These are phyloP conservation scores for Chrysomela aeneicollis DNA, from an alignment of 2,888 invertebrate species.

Conservation along the genomic window DNA sequence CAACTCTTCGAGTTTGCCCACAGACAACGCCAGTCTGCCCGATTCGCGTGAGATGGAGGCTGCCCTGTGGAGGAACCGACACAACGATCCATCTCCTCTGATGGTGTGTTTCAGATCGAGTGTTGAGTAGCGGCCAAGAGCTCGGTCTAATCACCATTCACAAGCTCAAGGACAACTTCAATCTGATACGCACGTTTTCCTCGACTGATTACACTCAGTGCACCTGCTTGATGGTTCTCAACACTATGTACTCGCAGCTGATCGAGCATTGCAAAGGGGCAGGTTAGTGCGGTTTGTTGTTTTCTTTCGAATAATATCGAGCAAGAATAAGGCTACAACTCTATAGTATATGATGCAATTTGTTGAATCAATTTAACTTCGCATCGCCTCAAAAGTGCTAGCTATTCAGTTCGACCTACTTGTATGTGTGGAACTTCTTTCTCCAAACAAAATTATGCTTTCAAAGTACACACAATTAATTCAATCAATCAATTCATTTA, in stretches of 20 bases:
- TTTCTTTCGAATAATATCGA: too few relatives aligned
- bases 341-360: too few relatives aligned
- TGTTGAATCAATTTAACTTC: too few relatives aligned
- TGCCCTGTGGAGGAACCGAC: too few relatives aligned
- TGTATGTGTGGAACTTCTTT: too few relatives aligned
- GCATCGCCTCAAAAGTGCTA: too few relatives aligned
- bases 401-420: too few relatives aligned
- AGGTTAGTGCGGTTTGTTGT: slow-evolving; percentile 59
- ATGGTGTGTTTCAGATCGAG: slow-evolving; percentile 6
- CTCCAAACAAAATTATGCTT: too few relatives aligned
- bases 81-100: too few relatives aligned
- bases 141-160: slow-evolving; percentile 42
- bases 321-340: too few relatives aligned
- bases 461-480: too few relatives aligned
- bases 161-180: slow-evolving; percentile 50
- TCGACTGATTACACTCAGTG: slow-evolving; percentile 66
- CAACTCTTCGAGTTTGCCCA: background rate
- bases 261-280: slow-evolving; percentile 69
- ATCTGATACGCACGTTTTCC: slow-evolving; percentile 60
- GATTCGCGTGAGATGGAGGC: slow-evolving; percentile 29
- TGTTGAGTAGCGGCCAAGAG: slow-evolving; percentile 15
- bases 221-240: slow-evolving; percentile 67
- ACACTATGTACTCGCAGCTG: slow-evolving; percentile 67
- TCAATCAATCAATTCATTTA: too few relatives aligned
- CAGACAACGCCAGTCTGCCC: slow-evolving; percentile 3